A percentile compares a stretch with the other conserved stretches of the same genome.
These are phyloP conservation scores for Micromys minutus DNA, from an alignment of 2,113 vertebrate genomes.

Conservation along the genomic window DNA sequence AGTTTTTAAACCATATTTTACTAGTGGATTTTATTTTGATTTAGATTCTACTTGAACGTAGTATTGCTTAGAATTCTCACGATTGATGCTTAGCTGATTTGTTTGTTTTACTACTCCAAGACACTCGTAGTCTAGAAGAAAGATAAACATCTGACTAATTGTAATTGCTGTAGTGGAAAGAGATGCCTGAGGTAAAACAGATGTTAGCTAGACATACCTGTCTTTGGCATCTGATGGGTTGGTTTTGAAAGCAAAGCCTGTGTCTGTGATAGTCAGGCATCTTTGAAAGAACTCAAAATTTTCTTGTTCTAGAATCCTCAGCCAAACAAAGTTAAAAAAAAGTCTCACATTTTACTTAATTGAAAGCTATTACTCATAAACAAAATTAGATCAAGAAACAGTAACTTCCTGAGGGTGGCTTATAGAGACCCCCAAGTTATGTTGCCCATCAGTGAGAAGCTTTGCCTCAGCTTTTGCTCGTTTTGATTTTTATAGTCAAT, in stretches of 20 bases:
- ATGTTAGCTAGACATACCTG: too few species aligned
- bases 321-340: slow-evolving; percentile 1
- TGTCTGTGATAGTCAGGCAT: background rate
- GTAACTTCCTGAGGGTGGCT: background rate
- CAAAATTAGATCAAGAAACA: slow-evolving; percentile 29
- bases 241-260: background rate
- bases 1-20: background rate
- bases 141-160: background rate
- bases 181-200: background rate
- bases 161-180: background rate
- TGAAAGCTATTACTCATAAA: slow-evolving; percentile 21
- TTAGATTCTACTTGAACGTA: slow-evolving; percentile 23
- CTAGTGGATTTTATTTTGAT: slow-evolving; percentile 38
- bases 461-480: background rate
- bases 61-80: slow-evolving; percentile 35
- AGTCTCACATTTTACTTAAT: background rate
- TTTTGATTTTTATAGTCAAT: background rate
- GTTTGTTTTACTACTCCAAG: slow-evolving; percentile 9
- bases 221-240: background rate
- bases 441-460: background rate
- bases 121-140: background rate
- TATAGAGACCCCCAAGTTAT: background rate
- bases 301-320: background rate
- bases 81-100: background rate
- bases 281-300: slow-evolving; percentile 10